phyloP scores from a whole-genome alignment of 2,113 vertebrate species.

The Ailuropoda melanoleuca region DNA sequence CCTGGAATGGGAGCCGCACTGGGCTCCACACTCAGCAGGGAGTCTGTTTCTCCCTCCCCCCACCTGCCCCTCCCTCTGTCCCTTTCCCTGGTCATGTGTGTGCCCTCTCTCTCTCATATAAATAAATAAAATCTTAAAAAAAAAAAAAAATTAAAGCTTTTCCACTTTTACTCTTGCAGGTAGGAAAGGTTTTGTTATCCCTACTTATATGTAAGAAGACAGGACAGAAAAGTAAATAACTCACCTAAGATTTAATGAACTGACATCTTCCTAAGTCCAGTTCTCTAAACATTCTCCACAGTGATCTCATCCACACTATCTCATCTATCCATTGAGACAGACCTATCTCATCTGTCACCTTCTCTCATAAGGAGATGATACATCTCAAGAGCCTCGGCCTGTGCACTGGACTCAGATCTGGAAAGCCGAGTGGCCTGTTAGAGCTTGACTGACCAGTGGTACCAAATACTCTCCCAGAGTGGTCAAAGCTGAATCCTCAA shows the following conservation, averaged over 20 bases:
- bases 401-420: neutral
- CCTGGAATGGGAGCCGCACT: neutral
- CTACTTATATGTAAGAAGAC: neutral
- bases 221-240: neutral
- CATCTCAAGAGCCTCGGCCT: neutral
- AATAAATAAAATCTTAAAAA: neutral
- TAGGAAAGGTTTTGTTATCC: conserved; percentile 12
- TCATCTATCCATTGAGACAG: neutral
- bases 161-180: neutral
- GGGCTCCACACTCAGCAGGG: neutral
- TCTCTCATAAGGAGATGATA: neutral
- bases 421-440: neutral
- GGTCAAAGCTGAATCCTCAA: neutral
- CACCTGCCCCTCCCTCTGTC: neutral
- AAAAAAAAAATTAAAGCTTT: neutral
- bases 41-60: neutral
- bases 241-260: neutral
- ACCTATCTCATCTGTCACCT: neutral
- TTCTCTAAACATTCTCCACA: neutral
- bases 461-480: neutral
- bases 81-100: neutral
- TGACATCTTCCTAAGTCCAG: neutral
- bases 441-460: neutral
- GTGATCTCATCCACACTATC: neutral
- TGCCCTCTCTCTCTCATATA: neutral